Evolutionary conservation across 2,888 invertebrate species (phyloP).

Genomic region (Phania funesta): DNA sequence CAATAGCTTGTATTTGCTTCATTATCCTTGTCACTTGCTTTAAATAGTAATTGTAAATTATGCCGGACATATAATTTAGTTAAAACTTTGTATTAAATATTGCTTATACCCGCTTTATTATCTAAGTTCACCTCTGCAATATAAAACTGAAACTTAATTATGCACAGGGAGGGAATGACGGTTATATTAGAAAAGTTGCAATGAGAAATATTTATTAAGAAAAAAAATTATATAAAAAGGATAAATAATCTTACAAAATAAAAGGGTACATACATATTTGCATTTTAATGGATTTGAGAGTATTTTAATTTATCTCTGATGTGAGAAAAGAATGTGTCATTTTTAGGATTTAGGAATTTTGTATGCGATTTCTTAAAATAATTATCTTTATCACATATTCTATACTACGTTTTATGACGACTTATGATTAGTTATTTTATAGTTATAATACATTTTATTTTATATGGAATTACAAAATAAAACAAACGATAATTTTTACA

Average conservation of each 20-base stretch:
- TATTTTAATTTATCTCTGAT: conserved; percentile 34
- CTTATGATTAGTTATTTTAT: conserved; percentile 59
- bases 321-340: neutral
- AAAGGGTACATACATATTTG: conserved; percentile 24
- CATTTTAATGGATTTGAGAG: conserved; percentile 19
- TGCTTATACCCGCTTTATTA: too few relatives aligned
- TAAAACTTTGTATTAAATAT: too few relatives aligned
- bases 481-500: conserved; percentile 31
- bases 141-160: too few relatives aligned
- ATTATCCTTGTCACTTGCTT: too few relatives aligned
- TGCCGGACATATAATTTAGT: too few relatives aligned
- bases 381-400: conserved; percentile 63
- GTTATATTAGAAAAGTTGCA: too few relatives aligned
- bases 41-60: too few relatives aligned
- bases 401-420: conserved; percentile 66
- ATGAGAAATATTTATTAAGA: too few relatives aligned
- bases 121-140: too few relatives aligned
- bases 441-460: conserved; percentile 55
- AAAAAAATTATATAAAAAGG: neutral
- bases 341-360: conserved; percentile 29
- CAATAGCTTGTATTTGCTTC: too few relatives aligned
- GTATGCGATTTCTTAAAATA: conserved; percentile 37
- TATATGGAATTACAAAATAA: conserved; percentile 10
- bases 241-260: too few relatives aligned
- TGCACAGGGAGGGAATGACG: too few relatives aligned